phyloP scores from a whole-genome alignment of 2,113 vertebrate genomes.

The Stercorarius parasiticus region DNA sequence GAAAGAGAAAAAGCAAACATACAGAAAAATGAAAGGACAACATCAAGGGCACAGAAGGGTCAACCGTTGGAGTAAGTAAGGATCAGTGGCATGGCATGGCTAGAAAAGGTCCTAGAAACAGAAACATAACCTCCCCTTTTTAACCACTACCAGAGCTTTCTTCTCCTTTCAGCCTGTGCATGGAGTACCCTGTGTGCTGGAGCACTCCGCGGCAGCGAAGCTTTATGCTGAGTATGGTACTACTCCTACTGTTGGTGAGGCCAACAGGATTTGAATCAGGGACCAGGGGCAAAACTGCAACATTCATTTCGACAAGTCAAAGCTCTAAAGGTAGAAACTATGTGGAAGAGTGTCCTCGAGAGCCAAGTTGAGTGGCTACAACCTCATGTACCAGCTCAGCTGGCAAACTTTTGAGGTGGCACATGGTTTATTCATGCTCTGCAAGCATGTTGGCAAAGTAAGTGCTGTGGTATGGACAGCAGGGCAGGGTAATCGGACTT shows the following conservation, averaged over 20 bases:
- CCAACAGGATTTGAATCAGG: neutral
- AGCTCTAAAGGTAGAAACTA: neutral
- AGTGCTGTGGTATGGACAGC: neutral
- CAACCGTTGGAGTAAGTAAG: neutral
- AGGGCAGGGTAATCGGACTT: neutral
- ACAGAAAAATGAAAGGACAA: neutral
- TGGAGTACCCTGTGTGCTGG: neutral
- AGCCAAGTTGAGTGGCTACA: neutral
- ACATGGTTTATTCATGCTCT: neutral
- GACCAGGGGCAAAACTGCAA: neutral
- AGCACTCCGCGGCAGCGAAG: neutral
- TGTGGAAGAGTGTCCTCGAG: neutral
- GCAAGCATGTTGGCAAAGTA: neutral
- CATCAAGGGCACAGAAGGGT: neutral
- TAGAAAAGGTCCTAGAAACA: neutral
- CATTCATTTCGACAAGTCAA: neutral
- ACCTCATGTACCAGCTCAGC: neutral
- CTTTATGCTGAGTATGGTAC: neutral
- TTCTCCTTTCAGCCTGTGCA: neutral
- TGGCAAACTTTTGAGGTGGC: neutral
- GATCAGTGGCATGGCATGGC: neutral
- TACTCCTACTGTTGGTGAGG: neutral
- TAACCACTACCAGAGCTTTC: neutral
- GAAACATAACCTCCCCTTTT: neutral
- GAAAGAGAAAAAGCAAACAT: neutral